Conservation (phyloP, 1,140 invertebrate species). For the Heliconius hewitsoni region DNA sequence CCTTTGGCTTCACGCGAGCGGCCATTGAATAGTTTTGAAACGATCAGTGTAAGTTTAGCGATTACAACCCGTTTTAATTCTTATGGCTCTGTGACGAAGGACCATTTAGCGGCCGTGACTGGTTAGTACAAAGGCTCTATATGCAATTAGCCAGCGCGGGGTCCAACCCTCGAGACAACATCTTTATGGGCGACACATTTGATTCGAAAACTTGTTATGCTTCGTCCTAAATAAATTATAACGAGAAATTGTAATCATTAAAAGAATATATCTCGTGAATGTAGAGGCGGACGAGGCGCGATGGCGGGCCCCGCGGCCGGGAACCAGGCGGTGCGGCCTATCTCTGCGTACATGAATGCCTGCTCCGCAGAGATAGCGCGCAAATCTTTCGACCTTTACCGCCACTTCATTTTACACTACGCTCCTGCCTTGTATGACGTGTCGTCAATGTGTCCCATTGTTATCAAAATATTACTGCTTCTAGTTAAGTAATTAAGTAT, state of each 20-base stretch:
- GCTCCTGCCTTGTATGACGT: background rate
- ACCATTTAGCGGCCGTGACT: constrained; percentile 57
- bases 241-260: constrained; percentile 81
- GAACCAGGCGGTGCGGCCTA: constrained; percentile 49
- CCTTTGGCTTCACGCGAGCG: constrained; percentile 65
- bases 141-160: constrained; percentile 61
- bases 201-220: constrained; percentile 81
- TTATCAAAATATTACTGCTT: background rate
- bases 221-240: constrained; percentile 81
- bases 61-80: constrained; percentile 75
- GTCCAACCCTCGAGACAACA: constrained; percentile 73
- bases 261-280: constrained; percentile 79
- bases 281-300: constrained; percentile 57
- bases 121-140: constrained; percentile 62
- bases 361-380: constrained; percentile 64
- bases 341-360: constrained; percentile 73
- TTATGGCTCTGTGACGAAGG: constrained; percentile 67
- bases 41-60: constrained; percentile 65
- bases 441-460: background rate
- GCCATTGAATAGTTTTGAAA: constrained; percentile 66
- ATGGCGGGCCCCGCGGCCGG: constrained; percentile 41
- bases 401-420: constrained; percentile 44
- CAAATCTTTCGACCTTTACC: constrained; percentile 66
- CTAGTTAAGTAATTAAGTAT: background rate
- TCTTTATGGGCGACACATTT: constrained; percentile 81